Evolutionary conservation across 53 echinoderm and acorn worm species (phyloP).

Genomic region (Astropecten irregularis): DNA sequence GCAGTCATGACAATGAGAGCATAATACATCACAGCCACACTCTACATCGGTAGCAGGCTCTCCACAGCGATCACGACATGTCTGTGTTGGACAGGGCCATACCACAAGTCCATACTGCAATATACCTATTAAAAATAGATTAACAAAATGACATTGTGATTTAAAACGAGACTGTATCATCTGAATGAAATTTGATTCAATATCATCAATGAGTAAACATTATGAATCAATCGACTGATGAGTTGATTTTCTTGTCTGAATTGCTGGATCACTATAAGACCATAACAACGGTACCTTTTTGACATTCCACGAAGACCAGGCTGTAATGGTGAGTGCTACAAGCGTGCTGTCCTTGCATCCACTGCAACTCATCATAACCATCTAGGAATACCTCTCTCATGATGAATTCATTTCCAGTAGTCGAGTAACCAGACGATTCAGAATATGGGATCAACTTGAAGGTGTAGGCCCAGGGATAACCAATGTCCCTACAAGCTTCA

Average conservation of each 20-base stretch:
- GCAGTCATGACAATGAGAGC: slow-evolving; percentile 31
- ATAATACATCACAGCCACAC: slow-evolving; percentile 35
- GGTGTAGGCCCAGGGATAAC: neutral
- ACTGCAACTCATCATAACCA: neutral
- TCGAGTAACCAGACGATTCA: neutral
- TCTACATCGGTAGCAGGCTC: neutral
- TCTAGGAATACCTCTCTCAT: neutral
- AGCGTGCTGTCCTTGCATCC: neutral
- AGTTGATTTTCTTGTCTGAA: too few species aligned
- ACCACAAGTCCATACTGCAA: neutral
- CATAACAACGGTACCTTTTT: too few species aligned
- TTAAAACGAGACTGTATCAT: too few species aligned
- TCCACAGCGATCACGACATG: slow-evolving; percentile 13
- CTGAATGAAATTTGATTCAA: too few species aligned
- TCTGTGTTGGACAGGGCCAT: slow-evolving; percentile 1
- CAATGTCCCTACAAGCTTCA: neutral
- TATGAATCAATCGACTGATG: too few species aligned
- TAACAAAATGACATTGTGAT: too few species aligned
- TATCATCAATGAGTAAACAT: too few species aligned
- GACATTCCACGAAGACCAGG: neutral
- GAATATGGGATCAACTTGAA: neutral
- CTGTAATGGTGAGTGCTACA: neutral
- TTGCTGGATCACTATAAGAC: too few species aligned
- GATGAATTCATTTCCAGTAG: neutral
- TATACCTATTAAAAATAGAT: neutral